These are phyloP conservation scores for Cassiopea andromeda DNA, from an alignment of 30 jellyfish, hydroid and myxozoan species.

Conservation along the genomic window DNA sequence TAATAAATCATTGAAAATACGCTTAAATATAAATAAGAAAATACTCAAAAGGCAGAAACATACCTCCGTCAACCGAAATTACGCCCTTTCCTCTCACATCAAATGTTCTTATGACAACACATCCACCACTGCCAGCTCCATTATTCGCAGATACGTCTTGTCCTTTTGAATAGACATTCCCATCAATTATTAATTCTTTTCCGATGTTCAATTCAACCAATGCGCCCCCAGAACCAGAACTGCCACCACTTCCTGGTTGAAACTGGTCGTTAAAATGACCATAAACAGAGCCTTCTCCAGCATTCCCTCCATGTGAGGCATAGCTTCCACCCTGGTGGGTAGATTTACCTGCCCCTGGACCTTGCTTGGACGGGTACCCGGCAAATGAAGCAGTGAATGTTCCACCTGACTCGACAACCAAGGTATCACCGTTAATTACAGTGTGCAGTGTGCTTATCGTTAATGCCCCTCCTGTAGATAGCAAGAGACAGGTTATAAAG, in stretches of 20 bases:
- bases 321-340: conserved; percentile 49
- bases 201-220: conserved; percentile 48
- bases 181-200: conserved; percentile 33
- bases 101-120: conserved; percentile 42
- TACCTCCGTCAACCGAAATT: conserved; percentile 56
- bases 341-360: conserved; percentile 64
- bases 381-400: conserved; percentile 42
- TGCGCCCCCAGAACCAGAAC: conserved; percentile 68
- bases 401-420: conserved; percentile 57
- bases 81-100: conserved; percentile 60
- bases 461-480: conserved; percentile 53
- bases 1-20: no score
- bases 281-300: conserved; percentile 42
- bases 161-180: conserved; percentile 25
- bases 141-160: neutral
- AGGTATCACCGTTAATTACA: conserved; percentile 36
- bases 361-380: conserved; percentile 33
- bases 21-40: no score
- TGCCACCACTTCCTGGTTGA: conserved; percentile 78
- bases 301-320: conserved; percentile 71
- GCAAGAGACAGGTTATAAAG: no score
- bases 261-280: conserved; percentile 54
- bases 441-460: conserved; percentile 12
- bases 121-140: conserved; percentile 82
- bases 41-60: neutral